phyloP scores from a whole-genome alignment of 2,797 vertebrate species.

The Leptodactylus fallax region DNA sequence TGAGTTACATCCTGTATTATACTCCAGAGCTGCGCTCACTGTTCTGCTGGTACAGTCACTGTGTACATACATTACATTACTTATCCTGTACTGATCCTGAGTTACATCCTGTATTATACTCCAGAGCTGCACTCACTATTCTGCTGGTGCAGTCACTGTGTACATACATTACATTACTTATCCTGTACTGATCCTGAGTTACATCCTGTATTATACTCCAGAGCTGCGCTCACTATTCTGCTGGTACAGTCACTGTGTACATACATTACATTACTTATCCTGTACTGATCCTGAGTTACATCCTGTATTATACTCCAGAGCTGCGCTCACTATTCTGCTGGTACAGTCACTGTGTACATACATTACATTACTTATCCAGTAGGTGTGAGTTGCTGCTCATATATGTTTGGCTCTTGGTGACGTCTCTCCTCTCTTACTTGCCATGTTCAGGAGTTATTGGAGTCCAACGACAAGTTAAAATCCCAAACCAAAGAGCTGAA shows the following conservation, averaged over 20 bases:
- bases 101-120: conserved; percentile 6
- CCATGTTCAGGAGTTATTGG: conserved; percentile 78
- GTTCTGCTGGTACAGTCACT: not conserved
- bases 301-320: not conserved
- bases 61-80: not conserved
- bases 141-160: conserved; percentile 3
- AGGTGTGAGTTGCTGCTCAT: too few species aligned
- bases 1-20: conserved; percentile 10
- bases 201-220: not conserved
- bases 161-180: conserved; percentile 6
- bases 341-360: not conserved
- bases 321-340: not conserved
- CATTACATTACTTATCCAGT: not conserved
- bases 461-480: conserved; percentile 84
- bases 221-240: not conserved
- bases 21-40: not conserved
- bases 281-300: not conserved
- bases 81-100: conserved; percentile 2
- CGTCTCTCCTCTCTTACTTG: conserved; percentile 11
- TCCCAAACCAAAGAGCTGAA: conserved; percentile 96
- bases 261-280: not conserved
- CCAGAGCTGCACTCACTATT: conserved; percentile 3
- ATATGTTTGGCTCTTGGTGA: not conserved
- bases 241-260: conserved; percentile 2
- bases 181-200: not conserved